A percentile compares a stretch with the other conserved stretches of the same genome.
phyloP scores from a whole-genome alignment of 1,140 invertebrate species.

The Drosophila murphyi region DNA sequence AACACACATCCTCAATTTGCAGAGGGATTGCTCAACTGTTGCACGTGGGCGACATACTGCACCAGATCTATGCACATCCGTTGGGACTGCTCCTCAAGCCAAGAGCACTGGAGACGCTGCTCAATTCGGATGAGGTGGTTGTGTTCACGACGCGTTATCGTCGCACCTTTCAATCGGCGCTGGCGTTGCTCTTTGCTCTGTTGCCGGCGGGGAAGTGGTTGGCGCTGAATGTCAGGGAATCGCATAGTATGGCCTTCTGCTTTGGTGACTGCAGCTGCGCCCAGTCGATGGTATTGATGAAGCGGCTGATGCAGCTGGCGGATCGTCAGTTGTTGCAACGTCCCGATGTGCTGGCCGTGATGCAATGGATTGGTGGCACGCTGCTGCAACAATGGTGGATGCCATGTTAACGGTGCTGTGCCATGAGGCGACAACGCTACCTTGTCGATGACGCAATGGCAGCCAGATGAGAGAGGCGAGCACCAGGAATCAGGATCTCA shows the following conservation, averaged over 20 bases:
- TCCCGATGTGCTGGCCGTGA: slow-evolving; percentile 87
- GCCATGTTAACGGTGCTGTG: slow-evolving; percentile 93
- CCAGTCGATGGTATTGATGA: slow-evolving; percentile 86
- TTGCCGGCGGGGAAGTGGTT: slow-evolving; percentile 86
- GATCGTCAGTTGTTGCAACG: slow-evolving; percentile 84
- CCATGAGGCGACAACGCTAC: slow-evolving; percentile 90
- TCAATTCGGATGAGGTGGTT: slow-evolving; percentile 87
- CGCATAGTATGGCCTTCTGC: slow-evolving; percentile 93
- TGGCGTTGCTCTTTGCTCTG: slow-evolving; percentile 92
- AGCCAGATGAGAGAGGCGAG: slow-evolving; percentile 31
- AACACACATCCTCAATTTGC: neutral
- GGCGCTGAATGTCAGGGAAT: slow-evolving; percentile 86
- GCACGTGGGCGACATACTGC: slow-evolving; percentile 90
- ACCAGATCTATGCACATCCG: slow-evolving; percentile 88
- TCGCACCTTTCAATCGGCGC: slow-evolving; percentile 94
- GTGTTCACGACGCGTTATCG: slow-evolving; percentile 93
- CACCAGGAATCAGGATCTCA: slow-evolving; percentile 59
- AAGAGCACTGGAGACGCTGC: slow-evolving; percentile 50
- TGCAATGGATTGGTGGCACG: slow-evolving; percentile 87
- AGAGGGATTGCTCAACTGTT: slow-evolving; percentile 90
- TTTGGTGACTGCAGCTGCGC: slow-evolving; percentile 92
- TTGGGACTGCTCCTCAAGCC: slow-evolving; percentile 85
- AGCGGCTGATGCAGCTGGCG: slow-evolving; percentile 50
- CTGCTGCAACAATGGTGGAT: slow-evolving; percentile 91
- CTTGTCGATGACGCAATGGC: slow-evolving; percentile 86